These are phyloP conservation scores for Eptesicus fuscus DNA, from an alignment of 2,113 vertebrate genomes.

Conservation along the genomic window DNA sequence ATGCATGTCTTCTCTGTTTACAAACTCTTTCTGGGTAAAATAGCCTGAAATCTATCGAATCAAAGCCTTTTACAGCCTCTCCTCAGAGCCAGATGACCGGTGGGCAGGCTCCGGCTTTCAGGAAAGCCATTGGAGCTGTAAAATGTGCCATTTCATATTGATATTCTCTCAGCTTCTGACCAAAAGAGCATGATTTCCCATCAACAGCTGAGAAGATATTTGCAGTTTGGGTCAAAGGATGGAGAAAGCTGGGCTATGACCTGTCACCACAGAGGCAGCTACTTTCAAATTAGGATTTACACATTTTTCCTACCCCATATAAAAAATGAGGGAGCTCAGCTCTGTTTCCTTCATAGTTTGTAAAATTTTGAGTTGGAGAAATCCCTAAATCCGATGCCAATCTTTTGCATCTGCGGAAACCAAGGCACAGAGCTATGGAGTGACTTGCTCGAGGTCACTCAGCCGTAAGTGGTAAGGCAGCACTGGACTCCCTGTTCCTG, in stretches of 20 bases:
- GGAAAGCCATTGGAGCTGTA: not conserved
- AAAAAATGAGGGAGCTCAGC: not conserved
- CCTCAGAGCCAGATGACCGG: not conserved
- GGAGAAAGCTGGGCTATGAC: not conserved
- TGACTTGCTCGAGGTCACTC: not conserved
- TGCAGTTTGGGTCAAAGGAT: not conserved
- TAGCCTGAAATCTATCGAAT: not conserved
- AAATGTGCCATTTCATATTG: constrained; percentile 1
- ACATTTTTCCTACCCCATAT: not conserved
- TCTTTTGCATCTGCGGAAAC: not conserved
- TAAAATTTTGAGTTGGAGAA: not conserved
- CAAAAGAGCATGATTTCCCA: not conserved
- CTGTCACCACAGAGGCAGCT: not conserved
- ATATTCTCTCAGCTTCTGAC: not conserved
- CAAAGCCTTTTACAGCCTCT: not conserved
- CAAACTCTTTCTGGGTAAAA: constrained; percentile 9
- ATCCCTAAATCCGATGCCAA: not conserved
- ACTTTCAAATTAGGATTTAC: not conserved
- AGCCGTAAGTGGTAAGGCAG: not conserved
- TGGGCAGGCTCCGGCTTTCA: not conserved
- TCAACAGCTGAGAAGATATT: not conserved
- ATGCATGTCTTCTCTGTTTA: not conserved
- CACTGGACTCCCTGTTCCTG: not conserved
- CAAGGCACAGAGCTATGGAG: not conserved
- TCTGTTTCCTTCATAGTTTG: not conserved